Base-by-base conservation (phyloP, 2,113 vertebrate species). In the Anguilla rostrata region DNA sequence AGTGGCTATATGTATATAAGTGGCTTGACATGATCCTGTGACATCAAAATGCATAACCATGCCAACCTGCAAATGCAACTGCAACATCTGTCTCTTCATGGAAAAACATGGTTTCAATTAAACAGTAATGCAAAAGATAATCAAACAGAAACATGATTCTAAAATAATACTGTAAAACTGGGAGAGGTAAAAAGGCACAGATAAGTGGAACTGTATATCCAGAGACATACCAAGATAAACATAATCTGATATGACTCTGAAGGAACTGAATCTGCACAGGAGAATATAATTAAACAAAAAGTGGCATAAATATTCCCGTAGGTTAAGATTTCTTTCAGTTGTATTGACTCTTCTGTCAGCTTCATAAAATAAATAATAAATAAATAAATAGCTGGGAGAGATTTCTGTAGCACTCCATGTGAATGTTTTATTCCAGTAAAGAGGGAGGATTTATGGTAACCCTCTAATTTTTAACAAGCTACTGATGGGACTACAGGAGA, bases 371-470 rank as follows among this genome's bases (percentile, higher is more conserved):
- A 53, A 14, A 53, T 12, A 53, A 53, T 46, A 6, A 46, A 46
- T 46, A 0, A 53, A 53, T 53, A 53, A 53, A 53, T 12, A 46
- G 63, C 66, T 81, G 20, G 56, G 71, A 22, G 78, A 79, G 29
- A 71, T 39, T 49, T 75, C 53, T 49, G 56, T 86, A 82, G 49
- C n/a, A 53, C 81, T 87, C 53, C 0, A 18, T n/a, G 22, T 78
- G 80, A 85, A 84, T 81, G 43, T 66, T 71, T 84, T 86, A 86
- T 87, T 87, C 82, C 75, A 86, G 85, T 89, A 87, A 86, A 83
- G 78, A 78, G 39, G 66, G 39, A 75, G 81, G 86, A 84, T 91
- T 91, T 86, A 83, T 63, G 11, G 90, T 88, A 86, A 90, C 86
- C 81, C 57, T 43, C 41, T 46, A 53, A 84, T 87, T 84, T 90